Conservation (phyloP, 2,797 vertebrate species). For the Macropus fuliginosus region DNA sequence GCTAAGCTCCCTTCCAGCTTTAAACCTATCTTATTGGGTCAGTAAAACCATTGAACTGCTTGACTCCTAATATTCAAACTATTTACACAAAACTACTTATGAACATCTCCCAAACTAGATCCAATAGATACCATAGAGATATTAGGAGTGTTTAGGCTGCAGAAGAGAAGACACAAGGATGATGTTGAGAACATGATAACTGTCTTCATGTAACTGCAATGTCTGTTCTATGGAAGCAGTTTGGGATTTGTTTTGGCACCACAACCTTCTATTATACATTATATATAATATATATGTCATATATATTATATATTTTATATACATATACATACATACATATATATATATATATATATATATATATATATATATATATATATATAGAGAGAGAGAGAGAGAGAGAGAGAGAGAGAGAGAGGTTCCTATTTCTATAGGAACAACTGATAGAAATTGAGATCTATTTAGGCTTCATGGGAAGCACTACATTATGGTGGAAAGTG, state of each 20-base stretch:
- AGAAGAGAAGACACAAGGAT: background rate
- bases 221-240: too few species aligned
- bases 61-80: background rate
- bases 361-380: too few species aligned
- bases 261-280: too few species aligned
- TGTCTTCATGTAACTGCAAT: background rate
- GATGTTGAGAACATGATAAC: background rate
- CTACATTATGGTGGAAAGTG: background rate
- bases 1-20: background rate
- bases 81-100: background rate
- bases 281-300: too few species aligned
- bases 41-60: background rate
- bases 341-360: too few species aligned
- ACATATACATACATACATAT: too few species aligned
- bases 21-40: background rate
- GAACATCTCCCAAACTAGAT: background rate
- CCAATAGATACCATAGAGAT: background rate
- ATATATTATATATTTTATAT: too few species aligned
- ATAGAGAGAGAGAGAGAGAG: too few species aligned
- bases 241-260: too few species aligned
- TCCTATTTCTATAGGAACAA: too few species aligned
- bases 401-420: too few species aligned
- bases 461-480: background rate
- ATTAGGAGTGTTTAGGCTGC: background rate
- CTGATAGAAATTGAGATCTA: background rate